phyloP scores from a whole-genome alignment of 2,797 vertebrate genomes.

The Clangula hyemalis region DNA sequence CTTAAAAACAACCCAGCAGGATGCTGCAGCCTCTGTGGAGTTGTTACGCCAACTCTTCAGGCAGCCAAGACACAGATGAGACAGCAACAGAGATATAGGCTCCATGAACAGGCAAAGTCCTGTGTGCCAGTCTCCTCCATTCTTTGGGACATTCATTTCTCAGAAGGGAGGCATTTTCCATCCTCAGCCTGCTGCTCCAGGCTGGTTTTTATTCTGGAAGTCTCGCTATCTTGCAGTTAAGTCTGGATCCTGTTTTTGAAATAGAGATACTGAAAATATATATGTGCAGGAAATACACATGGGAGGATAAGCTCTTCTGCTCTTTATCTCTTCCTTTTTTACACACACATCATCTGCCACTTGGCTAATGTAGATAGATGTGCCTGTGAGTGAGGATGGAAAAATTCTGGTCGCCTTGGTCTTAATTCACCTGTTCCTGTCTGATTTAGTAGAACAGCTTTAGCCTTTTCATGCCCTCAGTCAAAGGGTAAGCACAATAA shows the following conservation, averaged over 20 bases:
- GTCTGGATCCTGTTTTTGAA: neutral
- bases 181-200: neutral
- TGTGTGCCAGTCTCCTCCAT: neutral
- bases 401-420: neutral
- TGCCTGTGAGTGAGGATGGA: neutral
- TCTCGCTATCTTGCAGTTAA: neutral
- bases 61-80: neutral
- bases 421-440: slow-evolving; percentile 44
- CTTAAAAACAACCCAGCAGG: slow-evolving; percentile 20
- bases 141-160: neutral
- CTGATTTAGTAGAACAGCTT: slow-evolving; percentile 49
- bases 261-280: neutral
- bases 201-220: neutral
- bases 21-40: neutral
- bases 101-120: neutral
- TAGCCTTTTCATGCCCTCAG: neutral
- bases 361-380: neutral
- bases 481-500: slow-evolving; percentile 42
- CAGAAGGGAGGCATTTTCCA: neutral
- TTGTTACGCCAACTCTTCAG: neutral
- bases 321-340: neutral
- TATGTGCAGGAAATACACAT: neutral
- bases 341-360: neutral
- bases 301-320: neutral
- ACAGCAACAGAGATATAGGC: neutral